Base-by-base conservation (phyloP, 1,140 invertebrate genomes). In the Cardiocondyla obscurior region DNA sequence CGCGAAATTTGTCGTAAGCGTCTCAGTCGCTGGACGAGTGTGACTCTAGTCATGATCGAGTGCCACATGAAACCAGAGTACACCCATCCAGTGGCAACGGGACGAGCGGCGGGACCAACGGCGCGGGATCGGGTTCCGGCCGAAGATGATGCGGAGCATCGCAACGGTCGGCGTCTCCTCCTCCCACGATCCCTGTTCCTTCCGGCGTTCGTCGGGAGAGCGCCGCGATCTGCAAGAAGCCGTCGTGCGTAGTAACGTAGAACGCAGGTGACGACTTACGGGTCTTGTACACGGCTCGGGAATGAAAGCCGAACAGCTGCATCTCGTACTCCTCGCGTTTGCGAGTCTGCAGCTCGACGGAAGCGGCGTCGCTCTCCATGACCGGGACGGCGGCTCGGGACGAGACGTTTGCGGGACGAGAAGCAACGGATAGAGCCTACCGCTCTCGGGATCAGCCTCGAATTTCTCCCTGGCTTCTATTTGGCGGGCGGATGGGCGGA, bases 41-140 rank as follows among this genome's bases (percentile, higher is more conserved):
- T 93, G 87, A 92, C 92, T 93, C 92, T 93, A 93, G 92, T 93
- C 92, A 93, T 93, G 92, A 92, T 87, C 77, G 58, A 88, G 87
- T 82, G 62, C 79, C 36, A 92, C 92, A 93, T 93, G 92, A 93
- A 88, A 92, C 92, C 70, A 92, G 91, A 92, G 92, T 88, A 72
- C 92, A 93, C 90, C 85, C 92, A 87, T 87, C 91, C 91, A 88
- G 81, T 90, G 90, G 83, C 74, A 1, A 14, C 65, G 62, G 69
- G 89, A 91, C 58, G 70, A 74, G 53, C 28, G 16, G 81, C 30
- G 16, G 57, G n/a, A 81, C 46, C 4, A n/a, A 10, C 2, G 5
- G 0, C 30, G 30, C 8, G 3, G 7, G 22, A n/a, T n/a, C n/a
- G n/a, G 3, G 10, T 6, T 7, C 25, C 22, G 22, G n/a, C n/a